Base-by-base conservation (phyloP, 2,888 invertebrate genomes). In the Lasioglossum calceatum region DNA sequence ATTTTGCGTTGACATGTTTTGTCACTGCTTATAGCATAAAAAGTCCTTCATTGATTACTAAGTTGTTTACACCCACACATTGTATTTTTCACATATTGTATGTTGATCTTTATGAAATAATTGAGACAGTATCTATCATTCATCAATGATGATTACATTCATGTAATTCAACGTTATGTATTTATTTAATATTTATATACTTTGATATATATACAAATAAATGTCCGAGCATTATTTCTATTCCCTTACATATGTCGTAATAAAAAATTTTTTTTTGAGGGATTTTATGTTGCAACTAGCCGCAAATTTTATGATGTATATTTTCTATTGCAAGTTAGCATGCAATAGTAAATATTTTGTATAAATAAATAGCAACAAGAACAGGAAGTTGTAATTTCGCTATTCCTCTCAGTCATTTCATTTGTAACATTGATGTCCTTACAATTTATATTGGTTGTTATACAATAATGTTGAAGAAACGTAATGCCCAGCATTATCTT, bases 351-450 rank as follows among this genome's bases (percentile, higher is more conserved):
- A 79, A 82, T 86, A 87, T 85, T 79, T 83, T 88, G 85, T 91
- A 92, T 88, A 93, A 93, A 93, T 93, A 93, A 93, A 93, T 92
- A 93, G 90, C 87, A 91, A 92, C 89, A 86, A 92, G 89, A 86
- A 88, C 83, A 81, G 84, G 82, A 82, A 85, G 71, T 81, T 84
- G 78, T 88, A 88, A 88, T 74, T 54, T 36, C 77, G 67, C 72
- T 83, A 90, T 84, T 91, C 79, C 86, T 77, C 47, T 91, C 91
- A 80, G 88, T 87, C 81, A 79, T 85, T 77, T 79, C 82, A 58
- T 77, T 76, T 77, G 86, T 79, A 91, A 91, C 85, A 84, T 67
- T 77, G 67, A 80, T 89, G 82, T 87, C 78, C 79, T 85, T 71
- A 64, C 32, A 79, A 84, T 87, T 80, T 75, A 67, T 76, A 77